These are phyloP conservation scores for Uria lomvia DNA, from an alignment of 2,113 vertebrate species.

Conservation along the genomic window DNA sequence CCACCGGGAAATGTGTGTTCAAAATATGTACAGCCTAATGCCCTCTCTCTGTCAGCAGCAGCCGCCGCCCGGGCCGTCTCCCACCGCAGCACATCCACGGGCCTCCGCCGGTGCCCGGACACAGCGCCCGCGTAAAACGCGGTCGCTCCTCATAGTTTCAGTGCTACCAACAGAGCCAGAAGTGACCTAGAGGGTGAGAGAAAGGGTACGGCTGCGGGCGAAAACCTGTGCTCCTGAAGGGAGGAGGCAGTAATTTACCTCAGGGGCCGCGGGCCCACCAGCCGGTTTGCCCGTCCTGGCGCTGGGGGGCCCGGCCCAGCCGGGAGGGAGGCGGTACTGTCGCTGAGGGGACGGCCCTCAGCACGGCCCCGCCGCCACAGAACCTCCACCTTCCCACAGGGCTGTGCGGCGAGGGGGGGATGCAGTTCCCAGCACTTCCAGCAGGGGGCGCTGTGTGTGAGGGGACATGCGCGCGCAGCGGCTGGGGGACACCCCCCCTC, in stretches of 20 bases:
- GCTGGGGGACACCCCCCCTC: too few species aligned
- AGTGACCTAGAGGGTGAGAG: too few species aligned
- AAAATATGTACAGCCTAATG: neutral
- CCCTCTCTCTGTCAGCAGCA: neutral
- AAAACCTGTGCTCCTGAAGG: accelerated
- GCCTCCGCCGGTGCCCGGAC: neutral
- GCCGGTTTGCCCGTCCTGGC: too few species aligned
- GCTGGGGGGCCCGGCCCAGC: too few species aligned
- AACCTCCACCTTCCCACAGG: neutral
- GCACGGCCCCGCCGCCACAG: neutral
- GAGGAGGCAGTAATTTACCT: neutral
- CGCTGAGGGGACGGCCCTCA: too few species aligned
- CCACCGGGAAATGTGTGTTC: neutral
- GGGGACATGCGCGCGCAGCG: neutral
- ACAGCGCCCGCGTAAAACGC: accelerated
- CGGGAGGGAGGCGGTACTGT: too few species aligned
- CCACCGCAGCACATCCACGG: neutral
- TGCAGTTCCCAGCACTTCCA: neutral
- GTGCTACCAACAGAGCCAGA: neutral
- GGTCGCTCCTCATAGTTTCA: neutral
- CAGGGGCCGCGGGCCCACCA: neutral
- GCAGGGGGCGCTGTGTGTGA: neutral
- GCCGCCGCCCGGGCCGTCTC: neutral
- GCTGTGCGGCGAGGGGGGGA: too few species aligned
- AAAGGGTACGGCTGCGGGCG: neutral